Conservation (phyloP, 2,113 vertebrate species). For the Cryptomyrus ogoouensis region DNA sequence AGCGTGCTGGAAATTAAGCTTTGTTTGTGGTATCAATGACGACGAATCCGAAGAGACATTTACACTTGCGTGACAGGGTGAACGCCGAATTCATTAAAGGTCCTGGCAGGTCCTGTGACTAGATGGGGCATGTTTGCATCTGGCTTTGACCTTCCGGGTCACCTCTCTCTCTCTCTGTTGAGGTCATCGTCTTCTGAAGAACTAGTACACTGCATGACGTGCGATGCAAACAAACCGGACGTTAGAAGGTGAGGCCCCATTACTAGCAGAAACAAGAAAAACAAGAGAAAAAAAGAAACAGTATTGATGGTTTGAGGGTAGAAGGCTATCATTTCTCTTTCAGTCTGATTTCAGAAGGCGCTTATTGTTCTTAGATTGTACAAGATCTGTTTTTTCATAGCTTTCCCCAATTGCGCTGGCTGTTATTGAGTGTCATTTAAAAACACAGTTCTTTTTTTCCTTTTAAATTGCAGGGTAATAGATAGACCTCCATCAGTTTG, state of each 20-base stretch:
- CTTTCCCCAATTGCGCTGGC: background rate
- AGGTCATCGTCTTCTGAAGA: slow-evolving; percentile 26
- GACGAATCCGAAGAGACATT: slow-evolving; percentile 38
- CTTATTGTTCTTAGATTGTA: background rate
- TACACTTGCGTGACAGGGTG: slow-evolving; percentile 28
- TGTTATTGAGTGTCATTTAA: slow-evolving; percentile 17
- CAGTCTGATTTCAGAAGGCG: background rate
- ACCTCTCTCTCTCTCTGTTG: background rate
- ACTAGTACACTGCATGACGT: slow-evolving; percentile 26
- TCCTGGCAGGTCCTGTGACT: background rate
- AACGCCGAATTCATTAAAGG: background rate
- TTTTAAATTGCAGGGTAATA: slow-evolving; percentile 9
- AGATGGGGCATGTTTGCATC: background rate
- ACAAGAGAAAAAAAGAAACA: background rate
- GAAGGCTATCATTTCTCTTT: background rate
- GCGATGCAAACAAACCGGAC: background rate
- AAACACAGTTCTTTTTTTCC: background rate
- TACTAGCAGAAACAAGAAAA: background rate
- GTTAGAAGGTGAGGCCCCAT: background rate
- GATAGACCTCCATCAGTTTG: background rate
- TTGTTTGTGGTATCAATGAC: slow-evolving; percentile 37
- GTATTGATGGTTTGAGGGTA: background rate
- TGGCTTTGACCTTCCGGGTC: background rate
- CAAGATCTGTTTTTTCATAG: background rate
- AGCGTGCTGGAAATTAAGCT: slow-evolving; percentile 45